A percentile compares a stretch with the other conserved stretches of the same genome.
These are phyloP conservation scores for Mythimna impura DNA, from an alignment of 2,888 invertebrate genomes.

Conservation along the genomic window DNA sequence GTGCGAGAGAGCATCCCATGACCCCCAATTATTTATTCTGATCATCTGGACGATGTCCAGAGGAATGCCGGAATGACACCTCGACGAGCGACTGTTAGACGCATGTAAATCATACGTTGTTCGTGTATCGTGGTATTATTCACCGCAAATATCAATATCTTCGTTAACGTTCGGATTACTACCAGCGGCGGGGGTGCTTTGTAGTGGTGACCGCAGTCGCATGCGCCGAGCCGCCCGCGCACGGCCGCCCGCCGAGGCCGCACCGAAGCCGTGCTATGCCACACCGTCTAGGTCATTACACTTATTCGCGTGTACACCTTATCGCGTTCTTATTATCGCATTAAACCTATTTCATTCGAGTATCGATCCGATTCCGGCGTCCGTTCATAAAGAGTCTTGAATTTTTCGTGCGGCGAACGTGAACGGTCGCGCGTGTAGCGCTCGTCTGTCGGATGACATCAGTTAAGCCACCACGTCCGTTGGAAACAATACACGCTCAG, in stretches of 20 bases:
- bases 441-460: slow-evolving; percentile 89
- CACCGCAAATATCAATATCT: slow-evolving; percentile 89
- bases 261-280: slow-evolving; percentile 85
- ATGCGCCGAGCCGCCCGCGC: slow-evolving; percentile 85
- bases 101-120: slow-evolving; percentile 78
- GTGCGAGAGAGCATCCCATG: slow-evolving; percentile 57
- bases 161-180: slow-evolving; percentile 86
- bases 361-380: slow-evolving; percentile 85
- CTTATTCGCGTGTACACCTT: slow-evolving; percentile 88
- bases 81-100: slow-evolving; percentile 68
- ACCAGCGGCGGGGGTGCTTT: slow-evolving; percentile 80
- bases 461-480: slow-evolving; percentile 89
- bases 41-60: slow-evolving; percentile 85
- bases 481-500: slow-evolving; percentile 88
- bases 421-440: slow-evolving; percentile 84
- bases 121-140: slow-evolving; percentile 79
- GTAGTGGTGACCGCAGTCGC: slow-evolving; percentile 86
- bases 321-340: slow-evolving; percentile 89
- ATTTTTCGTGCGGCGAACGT: slow-evolving; percentile 82
- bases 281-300: slow-evolving; percentile 86
- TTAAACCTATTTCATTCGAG: slow-evolving; percentile 87
- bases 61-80: slow-evolving; percentile 79
- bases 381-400: slow-evolving; percentile 80
- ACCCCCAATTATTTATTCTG: slow-evolving; percentile 75
- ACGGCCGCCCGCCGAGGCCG: slow-evolving; percentile 84